Conservation (phyloP, 2,113 vertebrate species). For the Hippopotamus amphibius region DNA sequence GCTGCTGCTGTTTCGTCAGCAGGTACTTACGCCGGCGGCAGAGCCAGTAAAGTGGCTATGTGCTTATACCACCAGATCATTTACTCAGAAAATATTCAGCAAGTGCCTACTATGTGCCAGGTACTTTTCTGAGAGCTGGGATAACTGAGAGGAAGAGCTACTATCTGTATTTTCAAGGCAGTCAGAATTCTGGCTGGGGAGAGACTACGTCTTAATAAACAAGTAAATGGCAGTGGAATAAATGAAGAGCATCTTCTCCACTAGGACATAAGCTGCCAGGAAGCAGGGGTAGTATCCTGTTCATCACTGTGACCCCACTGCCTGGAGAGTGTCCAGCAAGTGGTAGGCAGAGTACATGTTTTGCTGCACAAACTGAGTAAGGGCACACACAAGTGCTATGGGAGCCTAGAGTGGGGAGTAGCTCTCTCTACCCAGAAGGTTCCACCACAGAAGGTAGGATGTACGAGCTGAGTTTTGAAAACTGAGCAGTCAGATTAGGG, state of each 20-base stretch:
- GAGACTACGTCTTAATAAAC: neutral
- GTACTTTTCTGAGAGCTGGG: neutral
- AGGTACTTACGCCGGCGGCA: neutral
- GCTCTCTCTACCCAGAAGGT: neutral
- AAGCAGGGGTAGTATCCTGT: neutral
- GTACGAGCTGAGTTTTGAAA: neutral
- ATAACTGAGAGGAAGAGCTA: neutral
- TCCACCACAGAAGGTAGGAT: neutral
- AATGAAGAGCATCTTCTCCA: neutral
- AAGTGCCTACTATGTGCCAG: neutral
- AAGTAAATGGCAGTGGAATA: fast-evolving
- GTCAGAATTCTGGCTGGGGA: neutral
- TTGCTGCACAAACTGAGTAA: neutral
- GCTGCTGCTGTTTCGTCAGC: neutral
- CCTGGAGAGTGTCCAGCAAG: neutral
- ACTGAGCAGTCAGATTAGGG: neutral
- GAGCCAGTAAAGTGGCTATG: neutral
- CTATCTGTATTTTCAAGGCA: neutral
- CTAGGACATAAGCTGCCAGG: neutral
- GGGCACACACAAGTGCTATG: neutral
- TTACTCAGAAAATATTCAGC: neutral
- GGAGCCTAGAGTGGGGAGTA: neutral
- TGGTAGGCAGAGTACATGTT: neutral
- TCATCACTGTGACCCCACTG: neutral
- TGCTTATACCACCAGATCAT: neutral